A percentile compares a stretch with the other conserved stretches of the same genome.
Conservation (phyloP, 2,113 vertebrate species). For the Platanista minor region DNA sequence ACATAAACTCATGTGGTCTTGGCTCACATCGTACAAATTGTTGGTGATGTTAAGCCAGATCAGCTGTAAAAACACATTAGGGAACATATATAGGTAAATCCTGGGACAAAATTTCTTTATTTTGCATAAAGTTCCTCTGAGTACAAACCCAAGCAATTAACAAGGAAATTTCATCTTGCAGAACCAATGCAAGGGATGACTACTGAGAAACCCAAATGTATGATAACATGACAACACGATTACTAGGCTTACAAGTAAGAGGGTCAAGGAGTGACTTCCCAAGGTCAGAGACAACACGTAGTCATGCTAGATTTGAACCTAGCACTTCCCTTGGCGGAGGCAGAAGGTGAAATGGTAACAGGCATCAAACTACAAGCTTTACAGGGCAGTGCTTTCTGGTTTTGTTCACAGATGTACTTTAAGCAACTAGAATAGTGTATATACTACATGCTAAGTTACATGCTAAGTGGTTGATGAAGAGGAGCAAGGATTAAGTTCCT, state of each 20-base stretch:
- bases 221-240: not conserved
- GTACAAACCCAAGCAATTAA: conserved; percentile 46
- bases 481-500: conserved; percentile 23
- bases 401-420: not conserved
- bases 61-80: conserved; percentile 36
- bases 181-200: not conserved
- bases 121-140: conserved; percentile 17
- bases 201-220: conserved; percentile 8
- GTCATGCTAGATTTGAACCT: not conserved
- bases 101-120: conserved; percentile 60
- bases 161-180: conserved; percentile 58
- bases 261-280: not conserved
- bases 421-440: not conserved
- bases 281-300: not conserved
- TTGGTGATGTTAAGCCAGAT: conserved; percentile 51
- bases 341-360: not conserved
- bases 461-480: not conserved
- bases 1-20: not conserved
- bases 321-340: not conserved
- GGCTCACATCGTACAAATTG: conserved; percentile 45
- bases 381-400: not conserved
- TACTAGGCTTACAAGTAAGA: not conserved
- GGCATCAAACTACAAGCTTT: not conserved
- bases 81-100: conserved; percentile 31
- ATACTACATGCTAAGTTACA: not conserved